Evolutionary conservation across 2,113 vertebrate species (phyloP).

Genomic region (rabbit (Oryctolagus cuniculus)): mOryCun1.1 NC_091447.1:48099001-48099500

Average conservation of each 20-base stretch:
- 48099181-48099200: slow-evolving; percentile 24
- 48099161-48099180: slow-evolving; percentile 2
- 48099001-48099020: too few relatives aligned
- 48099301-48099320: neutral
- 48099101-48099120: neutral
- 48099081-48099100: too few relatives aligned
- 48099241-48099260: slow-evolving; percentile 18
- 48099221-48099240: neutral
- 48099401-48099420: neutral
- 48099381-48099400: neutral
- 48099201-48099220: neutral
- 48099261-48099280: neutral
- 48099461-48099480: slow-evolving; percentile 5
- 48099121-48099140: slow-evolving; percentile 16
- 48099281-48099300: neutral
- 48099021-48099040: too few relatives aligned
- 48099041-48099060: too few relatives aligned
- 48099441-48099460: neutral
- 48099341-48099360: neutral
- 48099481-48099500: slow-evolving; percentile 23
- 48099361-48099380: neutral
- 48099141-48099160: neutral
- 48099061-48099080: too few relatives aligned
- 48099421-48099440: neutral
- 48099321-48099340: slow-evolving; percentile 21